Percentiles rank a stretch among this genome's conserved stretches.
phyloP scores from a whole-genome alignment of 2,797 vertebrate genomes.

The Dendrocincla fuliginosa region DNA sequence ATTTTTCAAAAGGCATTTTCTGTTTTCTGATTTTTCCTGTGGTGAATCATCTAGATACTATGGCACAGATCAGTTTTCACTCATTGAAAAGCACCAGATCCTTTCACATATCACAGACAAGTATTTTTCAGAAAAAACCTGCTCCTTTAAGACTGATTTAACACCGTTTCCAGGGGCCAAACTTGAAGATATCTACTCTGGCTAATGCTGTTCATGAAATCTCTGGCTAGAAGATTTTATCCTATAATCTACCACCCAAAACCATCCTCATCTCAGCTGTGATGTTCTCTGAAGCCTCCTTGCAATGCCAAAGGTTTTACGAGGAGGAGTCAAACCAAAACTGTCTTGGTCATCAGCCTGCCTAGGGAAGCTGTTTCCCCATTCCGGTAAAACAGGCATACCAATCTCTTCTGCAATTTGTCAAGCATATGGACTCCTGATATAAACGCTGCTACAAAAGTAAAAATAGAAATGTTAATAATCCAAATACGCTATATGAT shows the following conservation, averaged over 20 bases:
- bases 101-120: neutral
- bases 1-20: neutral
- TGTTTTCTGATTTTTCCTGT: neutral
- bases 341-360: neutral
- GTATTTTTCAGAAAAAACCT: constrained; percentile 1
- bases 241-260: neutral
- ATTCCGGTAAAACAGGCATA: neutral
- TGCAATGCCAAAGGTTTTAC: neutral
- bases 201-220: neutral
- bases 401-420: neutral
- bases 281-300: neutral
- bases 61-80: neutral
- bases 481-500: neutral
- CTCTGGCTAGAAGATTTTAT: neutral
- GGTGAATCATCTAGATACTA: neutral
- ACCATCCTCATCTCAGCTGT: neutral
- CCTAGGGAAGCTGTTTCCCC: neutral
- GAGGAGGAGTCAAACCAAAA: neutral
- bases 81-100: neutral
- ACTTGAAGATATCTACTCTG: neutral
- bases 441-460: neutral
- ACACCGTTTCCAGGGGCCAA: neutral
- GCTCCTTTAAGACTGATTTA: neutral
- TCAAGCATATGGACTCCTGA: neutral
- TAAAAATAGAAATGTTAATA: neutral